Percentiles rank a stretch among this genome's conserved stretches.
Conservation (phyloP, 2,113 vertebrate species). For the Odocoileus virginianus region DNA sequence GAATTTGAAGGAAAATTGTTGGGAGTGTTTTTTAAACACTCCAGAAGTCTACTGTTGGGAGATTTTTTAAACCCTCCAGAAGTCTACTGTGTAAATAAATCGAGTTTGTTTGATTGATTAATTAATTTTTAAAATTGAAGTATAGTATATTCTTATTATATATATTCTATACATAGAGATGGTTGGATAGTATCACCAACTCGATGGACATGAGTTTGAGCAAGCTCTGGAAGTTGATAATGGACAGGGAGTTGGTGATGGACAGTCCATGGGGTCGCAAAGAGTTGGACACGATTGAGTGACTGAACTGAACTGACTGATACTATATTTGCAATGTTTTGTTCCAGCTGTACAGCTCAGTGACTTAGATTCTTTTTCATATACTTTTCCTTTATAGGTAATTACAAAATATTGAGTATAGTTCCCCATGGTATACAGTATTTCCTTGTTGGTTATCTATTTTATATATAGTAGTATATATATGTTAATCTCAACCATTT, state of each 20-base stretch:
- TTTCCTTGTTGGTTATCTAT: background rate
- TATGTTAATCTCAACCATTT: background rate
- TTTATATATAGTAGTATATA: background rate
- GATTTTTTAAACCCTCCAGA: background rate
- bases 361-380: background rate
- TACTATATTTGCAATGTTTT: background rate
- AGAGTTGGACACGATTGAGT: background rate
- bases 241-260: background rate
- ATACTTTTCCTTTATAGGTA: background rate
- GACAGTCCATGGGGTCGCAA: background rate
- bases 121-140: background rate
- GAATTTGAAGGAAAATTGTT: background rate
- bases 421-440: background rate
- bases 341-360: background rate
- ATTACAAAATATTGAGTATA: background rate
- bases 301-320: background rate
- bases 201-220: background rate
- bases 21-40: background rate
- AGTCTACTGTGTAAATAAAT: background rate
- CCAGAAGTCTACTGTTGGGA: slow-evolving; percentile 4
- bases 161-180: background rate
- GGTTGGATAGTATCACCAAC: background rate
- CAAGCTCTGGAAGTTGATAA: background rate
- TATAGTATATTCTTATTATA: background rate
- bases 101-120: background rate